Evolutionary conservation across 1,140 invertebrate genomes (phyloP), one percentile per base, ranked within the genome.

Genomic region (Metopolophium dirhodum): DNA sequence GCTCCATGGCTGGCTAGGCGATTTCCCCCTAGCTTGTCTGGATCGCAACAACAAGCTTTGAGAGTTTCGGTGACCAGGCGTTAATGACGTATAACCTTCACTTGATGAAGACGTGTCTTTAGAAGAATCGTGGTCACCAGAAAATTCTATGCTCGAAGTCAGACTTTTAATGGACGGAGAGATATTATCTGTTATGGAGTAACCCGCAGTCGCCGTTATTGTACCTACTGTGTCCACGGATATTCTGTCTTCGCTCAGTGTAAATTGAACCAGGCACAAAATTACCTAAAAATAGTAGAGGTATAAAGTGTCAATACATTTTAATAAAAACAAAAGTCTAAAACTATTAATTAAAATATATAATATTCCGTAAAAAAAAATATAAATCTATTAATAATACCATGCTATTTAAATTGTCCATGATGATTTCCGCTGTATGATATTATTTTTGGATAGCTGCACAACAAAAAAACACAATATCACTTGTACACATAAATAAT

Each of bases 211-310:
- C 8, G 91, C 91, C 18, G 91, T 93, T 14, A 93, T 85, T 30
- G 91, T 54, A 51, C 90, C 90, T 9, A 92, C 90, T 8, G 91
- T 93, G 14, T 86, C 82, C 14, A 93, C 91, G 26, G 91, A 93
- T 54, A 93, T 93, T 14, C 91, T 51, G 20, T 93, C 77, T 93
- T 93, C 91, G 49, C 23, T 30, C 35, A 45, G 20, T 1, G 49
- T 26, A 30, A 93, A n/a, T 54, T 41, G 91, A 26, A 86, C 37
- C 3, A 93, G 57, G 51, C 68, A 54, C 14, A 93, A 57, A 57
- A 93, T 86, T 3, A 93, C 37, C 91, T 93, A 86, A 47, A 86
- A 57, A 86, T 6, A 82, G 82, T 26, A 35, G 7, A 77, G 4
- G n/a, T 7, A 11, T 77, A n/a, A 77, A 77, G 61, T 8, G 14